Evolutionary conservation across 2,888 invertebrate genomes (phyloP).

Genomic region (Agonopterix heracliana): DNA sequence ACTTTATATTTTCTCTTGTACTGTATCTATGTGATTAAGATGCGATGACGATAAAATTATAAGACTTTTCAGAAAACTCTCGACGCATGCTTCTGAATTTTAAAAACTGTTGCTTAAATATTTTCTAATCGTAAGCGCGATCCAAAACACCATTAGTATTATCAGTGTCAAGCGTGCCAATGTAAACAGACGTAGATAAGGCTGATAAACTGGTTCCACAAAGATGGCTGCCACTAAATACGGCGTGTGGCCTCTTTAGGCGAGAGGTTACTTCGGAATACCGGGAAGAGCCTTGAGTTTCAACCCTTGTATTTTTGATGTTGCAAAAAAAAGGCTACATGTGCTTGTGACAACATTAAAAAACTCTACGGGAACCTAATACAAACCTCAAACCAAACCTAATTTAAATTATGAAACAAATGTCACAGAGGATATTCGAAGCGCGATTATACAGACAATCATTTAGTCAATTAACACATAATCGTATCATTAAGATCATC

Average conservation of each 20-base stretch:
- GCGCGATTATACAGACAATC: conserved; percentile 39
- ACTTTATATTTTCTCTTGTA: not conserved
- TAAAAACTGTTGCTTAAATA: too few species aligned
- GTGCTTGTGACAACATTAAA: not conserved
- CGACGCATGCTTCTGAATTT: too few species aligned
- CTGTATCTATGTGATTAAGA: too few species aligned
- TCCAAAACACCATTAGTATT: conserved; percentile 35
- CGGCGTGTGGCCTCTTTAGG: conserved; percentile 25
- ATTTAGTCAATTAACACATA: conserved; percentile 31
- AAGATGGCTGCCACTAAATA: conserved; percentile 41
- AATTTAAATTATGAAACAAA: too few species aligned
- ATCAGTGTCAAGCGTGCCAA: conserved; percentile 35
- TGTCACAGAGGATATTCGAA: conserved; percentile 27
- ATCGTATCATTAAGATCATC: conserved; percentile 35
- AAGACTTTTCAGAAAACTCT: not conserved
- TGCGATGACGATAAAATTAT: too few species aligned
- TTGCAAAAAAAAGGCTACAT: not conserved
- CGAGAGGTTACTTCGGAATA: conserved; percentile 10
- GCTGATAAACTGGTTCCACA: conserved; percentile 48
- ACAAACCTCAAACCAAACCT: not conserved
- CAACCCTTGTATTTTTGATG: not conserved
- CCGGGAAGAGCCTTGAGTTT: conserved; percentile 9
- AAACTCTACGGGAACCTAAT: not conserved
- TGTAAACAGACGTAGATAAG: conserved; percentile 51
- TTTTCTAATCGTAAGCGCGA: conserved; percentile 1